Evolutionary conservation across 2,888 invertebrate genomes (phyloP).

Genomic region (Cheilosia pagana): DNA sequence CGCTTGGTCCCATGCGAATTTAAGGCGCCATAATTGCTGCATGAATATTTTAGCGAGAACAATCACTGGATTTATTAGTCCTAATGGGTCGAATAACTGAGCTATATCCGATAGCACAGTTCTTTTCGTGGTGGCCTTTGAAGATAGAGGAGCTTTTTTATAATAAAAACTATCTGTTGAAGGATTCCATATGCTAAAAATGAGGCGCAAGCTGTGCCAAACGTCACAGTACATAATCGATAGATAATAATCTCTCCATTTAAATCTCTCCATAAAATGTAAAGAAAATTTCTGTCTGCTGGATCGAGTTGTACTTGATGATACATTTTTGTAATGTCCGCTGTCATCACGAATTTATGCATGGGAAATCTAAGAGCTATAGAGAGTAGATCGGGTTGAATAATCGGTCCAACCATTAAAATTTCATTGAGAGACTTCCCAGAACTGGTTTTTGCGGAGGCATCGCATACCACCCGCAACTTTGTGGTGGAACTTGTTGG

Average conservation of each 20-base stretch:
- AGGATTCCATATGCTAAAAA: conserved; percentile 22
- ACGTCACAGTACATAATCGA: neutral
- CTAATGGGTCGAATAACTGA: conserved; percentile 46
- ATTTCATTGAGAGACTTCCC: conserved; percentile 50
- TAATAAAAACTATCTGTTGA: conserved; percentile 13
- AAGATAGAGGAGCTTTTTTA: neutral
- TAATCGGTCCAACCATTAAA: conserved; percentile 34
- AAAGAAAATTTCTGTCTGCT: conserved; percentile 5
- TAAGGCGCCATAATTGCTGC: conserved; percentile 36
- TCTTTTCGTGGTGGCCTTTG: neutral
- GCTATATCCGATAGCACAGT: conserved; percentile 42
- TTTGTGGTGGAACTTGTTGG: conserved; percentile 52
- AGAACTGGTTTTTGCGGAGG: conserved; percentile 31
- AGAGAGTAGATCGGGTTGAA: conserved; percentile 49
- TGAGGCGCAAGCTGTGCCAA: neutral
- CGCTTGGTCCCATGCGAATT: conserved; percentile 35
- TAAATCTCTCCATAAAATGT: no score
- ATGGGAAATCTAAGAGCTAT: conserved; percentile 30
- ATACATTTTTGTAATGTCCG: conserved; percentile 35
- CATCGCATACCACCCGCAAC: conserved; percentile 43
- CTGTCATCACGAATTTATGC: conserved; percentile 15
- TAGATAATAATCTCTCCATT: no score
- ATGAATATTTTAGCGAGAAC: conserved; percentile 40
- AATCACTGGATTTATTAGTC: conserved; percentile 33
- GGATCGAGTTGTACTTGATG: conserved; percentile 18